Evolutionary conservation across 2,888 invertebrate genomes (phyloP), one percentile per base, ranked within the genome.

Genomic region (Capitulum mitella): DNA sequence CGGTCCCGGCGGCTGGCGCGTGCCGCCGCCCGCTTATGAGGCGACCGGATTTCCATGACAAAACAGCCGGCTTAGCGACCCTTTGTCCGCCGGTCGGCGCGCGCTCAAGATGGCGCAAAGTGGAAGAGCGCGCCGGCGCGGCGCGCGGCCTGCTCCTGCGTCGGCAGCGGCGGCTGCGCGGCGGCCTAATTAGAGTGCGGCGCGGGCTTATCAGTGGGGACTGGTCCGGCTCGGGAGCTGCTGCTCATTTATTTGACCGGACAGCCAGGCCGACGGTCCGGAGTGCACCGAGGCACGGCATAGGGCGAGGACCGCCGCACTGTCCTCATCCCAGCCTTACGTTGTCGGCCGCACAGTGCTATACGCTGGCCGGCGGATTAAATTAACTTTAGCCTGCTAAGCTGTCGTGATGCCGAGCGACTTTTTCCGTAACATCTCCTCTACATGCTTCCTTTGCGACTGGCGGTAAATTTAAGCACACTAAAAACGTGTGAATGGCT

Each of bases 71-170:
- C 29, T 26, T 40, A 26, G 22, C 26, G 14, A 1, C 26, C 37
- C 70, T 70, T 70, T 70, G 70, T 70, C 37, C 26, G 12, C 29
- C 64, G 34, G 34, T 19, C 34, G 19, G 19, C 19, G 19, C 37
- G 22, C 70, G 37, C 70, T 26, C 70, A 70, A 70, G 70, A 70
- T 70, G 70, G 70, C 70, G 70, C 70, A 12, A 40, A 40, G 40
- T 40, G 37, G 70, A 22, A 40, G 26, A 40, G 70, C 70, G 70
- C 40, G 70, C 40, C 26, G n/a, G n/a, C n/a, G n/a, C n/a, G n/a
- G n/a, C n/a, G n/a, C n/a, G n/a, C 37, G n/a, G 37, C 37, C 34
- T 37, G 64, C 61, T 10, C 12, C n/a, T 14, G 70, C 29, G 70
- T 37, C 26, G 8, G 51, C 6, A 19, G 10, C 58, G 26, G 58